phyloP scores from a whole-genome alignment of 2,797 vertebrate species.

The Macrochelys suwanniensis region DNA sequence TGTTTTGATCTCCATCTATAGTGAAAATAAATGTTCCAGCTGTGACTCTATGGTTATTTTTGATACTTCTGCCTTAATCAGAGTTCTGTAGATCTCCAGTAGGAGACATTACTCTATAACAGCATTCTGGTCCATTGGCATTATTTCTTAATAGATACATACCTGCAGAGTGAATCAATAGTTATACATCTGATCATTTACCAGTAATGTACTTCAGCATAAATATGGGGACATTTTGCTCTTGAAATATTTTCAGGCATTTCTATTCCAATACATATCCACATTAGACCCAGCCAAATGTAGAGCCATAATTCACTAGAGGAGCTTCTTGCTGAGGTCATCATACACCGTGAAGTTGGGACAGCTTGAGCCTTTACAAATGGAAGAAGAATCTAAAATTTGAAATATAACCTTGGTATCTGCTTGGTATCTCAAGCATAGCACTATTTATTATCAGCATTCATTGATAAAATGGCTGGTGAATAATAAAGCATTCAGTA shows the following conservation, averaged over 20 bases:
- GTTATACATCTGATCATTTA: background rate
- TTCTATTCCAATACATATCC: background rate
- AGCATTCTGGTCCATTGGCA: background rate
- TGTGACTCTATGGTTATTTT: background rate
- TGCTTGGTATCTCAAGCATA: background rate
- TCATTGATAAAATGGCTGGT: background rate
- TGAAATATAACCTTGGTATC: background rate
- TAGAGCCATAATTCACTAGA: background rate
- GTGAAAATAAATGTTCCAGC: background rate
- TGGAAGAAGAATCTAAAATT: background rate
- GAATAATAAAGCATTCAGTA: background rate
- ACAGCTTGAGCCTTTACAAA: constrained; percentile 9
- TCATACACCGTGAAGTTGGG: background rate
- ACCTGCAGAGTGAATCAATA: background rate
- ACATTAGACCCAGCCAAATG: background rate
- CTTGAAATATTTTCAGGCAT: background rate
- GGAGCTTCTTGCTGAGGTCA: background rate
- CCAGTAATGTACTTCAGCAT: background rate
- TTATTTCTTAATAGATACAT: background rate
- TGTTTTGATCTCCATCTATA: background rate
- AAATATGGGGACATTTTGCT: background rate
- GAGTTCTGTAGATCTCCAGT: background rate
- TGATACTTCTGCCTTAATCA: background rate
- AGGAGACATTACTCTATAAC: background rate
- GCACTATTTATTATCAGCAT: background rate